These are phyloP conservation scores for Apostichopus californicus DNA, from an alignment of 35 echinoderm and acorn worm genomes.

Conservation along the genomic window DNA sequence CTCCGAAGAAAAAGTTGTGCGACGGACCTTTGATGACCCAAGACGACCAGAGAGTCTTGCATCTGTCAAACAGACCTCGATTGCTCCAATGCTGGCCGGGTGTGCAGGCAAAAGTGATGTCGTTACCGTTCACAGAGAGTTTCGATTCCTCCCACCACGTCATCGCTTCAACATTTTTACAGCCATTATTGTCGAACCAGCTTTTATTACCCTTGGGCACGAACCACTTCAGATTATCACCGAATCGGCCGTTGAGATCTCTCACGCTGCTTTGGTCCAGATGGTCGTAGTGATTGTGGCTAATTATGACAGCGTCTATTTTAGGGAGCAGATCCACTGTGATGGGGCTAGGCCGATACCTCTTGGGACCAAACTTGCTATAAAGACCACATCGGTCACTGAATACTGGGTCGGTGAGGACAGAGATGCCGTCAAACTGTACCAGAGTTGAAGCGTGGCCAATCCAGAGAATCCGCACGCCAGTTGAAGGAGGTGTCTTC, in stretches of 20 bases:
- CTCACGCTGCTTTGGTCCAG: slow-evolving; percentile 69
- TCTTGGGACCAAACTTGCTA: slow-evolving; percentile 54
- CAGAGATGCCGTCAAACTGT: slow-evolving; percentile 90
- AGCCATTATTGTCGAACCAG: slow-evolving; percentile 79
- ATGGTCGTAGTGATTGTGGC: slow-evolving; percentile 96
- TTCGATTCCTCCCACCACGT: slow-evolving; percentile 97
- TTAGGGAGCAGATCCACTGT: slow-evolving; percentile 75
- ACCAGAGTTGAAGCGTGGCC: slow-evolving; percentile 89
- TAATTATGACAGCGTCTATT: slow-evolving; percentile 92
- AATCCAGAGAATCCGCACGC: slow-evolving; percentile 84
- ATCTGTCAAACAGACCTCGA: slow-evolving; percentile 65
- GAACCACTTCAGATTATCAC: slow-evolving; percentile 83
- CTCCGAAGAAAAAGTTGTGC: slow-evolving; percentile 95
- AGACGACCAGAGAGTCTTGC: slow-evolving; percentile 84
- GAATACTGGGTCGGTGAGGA: slow-evolving; percentile 94
- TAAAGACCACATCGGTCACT: slow-evolving; percentile 77
- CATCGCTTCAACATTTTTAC: slow-evolving; percentile 84
- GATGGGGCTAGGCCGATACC: slow-evolving; percentile 73
- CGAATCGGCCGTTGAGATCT: slow-evolving; percentile 72
- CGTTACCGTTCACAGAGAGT: slow-evolving; percentile 43
- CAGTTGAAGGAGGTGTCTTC: slow-evolving; percentile 60
- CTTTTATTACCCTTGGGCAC: slow-evolving; percentile 73
- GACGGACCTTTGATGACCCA: slow-evolving; percentile 94
- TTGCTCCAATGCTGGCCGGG: slow-evolving; percentile 88
- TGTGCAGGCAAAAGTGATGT: slow-evolving; percentile 79